Conservation (phyloP, 2,113 vertebrate genomes). For the Glaucidium brasilianum region DNA sequence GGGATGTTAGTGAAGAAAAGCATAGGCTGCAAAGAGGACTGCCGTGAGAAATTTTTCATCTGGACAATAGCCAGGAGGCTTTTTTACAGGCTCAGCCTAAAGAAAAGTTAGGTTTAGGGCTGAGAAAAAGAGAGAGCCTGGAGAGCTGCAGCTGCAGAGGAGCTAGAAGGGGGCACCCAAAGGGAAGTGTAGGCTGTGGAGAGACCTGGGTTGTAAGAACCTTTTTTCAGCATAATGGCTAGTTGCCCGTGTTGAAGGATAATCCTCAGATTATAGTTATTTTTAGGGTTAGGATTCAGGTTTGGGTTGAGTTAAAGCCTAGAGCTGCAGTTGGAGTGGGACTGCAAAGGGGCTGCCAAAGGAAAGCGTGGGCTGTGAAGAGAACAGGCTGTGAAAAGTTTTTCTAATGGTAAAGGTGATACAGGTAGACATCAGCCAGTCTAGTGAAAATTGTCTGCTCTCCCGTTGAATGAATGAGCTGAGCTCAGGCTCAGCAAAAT, state of each 20-base stretch:
- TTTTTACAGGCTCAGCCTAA: neutral
- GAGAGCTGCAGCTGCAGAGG: neutral
- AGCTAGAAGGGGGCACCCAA: neutral
- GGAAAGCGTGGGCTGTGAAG: neutral
- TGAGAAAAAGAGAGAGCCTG: neutral
- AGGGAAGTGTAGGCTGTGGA: neutral
- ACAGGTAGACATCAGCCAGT: neutral
- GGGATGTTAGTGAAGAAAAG: neutral
- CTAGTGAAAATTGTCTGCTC: neutral
- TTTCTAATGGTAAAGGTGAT: neutral
- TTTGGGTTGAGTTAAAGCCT: neutral
- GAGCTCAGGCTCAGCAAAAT: neutral
- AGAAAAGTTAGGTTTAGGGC: neutral
- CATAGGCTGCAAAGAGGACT: neutral
- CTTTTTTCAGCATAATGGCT: neutral
- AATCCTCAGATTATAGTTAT: slow-evolving; percentile 31
- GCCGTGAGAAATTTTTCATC: neutral
- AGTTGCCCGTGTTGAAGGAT: neutral
- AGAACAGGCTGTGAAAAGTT: neutral
- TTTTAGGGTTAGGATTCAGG: slow-evolving; percentile 13
- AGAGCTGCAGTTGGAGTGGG: neutral
- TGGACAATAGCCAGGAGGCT: neutral
- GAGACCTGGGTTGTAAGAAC: neutral
- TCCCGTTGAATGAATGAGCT: neutral
- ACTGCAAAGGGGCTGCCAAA: neutral